phyloP scores from a whole-genome alignment of 2,797 vertebrate species.

The Alexandromys oeconomus region DNA sequence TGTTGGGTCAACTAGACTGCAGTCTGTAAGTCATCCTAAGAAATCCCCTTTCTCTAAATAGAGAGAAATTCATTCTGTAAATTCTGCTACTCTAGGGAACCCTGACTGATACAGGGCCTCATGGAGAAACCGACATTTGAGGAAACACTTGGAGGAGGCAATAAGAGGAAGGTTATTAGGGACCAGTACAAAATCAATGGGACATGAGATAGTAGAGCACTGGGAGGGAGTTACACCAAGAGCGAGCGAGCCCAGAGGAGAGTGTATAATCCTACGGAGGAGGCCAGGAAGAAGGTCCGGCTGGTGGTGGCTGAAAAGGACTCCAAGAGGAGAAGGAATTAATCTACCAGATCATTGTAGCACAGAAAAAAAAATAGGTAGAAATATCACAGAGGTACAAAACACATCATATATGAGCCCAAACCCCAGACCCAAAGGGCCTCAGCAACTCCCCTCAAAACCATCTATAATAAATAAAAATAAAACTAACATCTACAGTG shows the following conservation, averaged over 20 bases:
- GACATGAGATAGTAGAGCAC: not conserved
- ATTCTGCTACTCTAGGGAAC: no score
- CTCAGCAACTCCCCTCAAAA: not conserved
- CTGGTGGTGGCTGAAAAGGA: not conserved
- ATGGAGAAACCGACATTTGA: constrained; percentile 28
- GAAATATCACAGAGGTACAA: not conserved
- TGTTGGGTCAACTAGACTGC: not conserved
- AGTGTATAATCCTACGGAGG: not conserved
- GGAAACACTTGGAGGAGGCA: not conserved
- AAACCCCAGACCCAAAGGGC: not conserved
- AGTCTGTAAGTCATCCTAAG: not conserved
- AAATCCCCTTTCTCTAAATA: no score
- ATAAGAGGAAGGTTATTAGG: not conserved
- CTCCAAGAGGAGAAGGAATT: not conserved
- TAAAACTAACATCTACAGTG: not conserved
- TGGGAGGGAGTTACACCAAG: rapidly evolving
- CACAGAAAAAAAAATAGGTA: not conserved
- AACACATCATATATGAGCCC: not conserved
- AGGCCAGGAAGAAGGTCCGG: not conserved
- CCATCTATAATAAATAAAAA: not conserved
- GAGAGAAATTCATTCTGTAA: no score
- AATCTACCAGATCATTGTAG: not conserved
- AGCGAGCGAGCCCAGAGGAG: not conserved
- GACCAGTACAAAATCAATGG: not conserved
- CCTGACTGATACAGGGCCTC: not conserved